A percentile compares a stretch with the other conserved stretches of the same genome.
Conservation (phyloP, 2,797 vertebrate species). For the Alca torda region DNA sequence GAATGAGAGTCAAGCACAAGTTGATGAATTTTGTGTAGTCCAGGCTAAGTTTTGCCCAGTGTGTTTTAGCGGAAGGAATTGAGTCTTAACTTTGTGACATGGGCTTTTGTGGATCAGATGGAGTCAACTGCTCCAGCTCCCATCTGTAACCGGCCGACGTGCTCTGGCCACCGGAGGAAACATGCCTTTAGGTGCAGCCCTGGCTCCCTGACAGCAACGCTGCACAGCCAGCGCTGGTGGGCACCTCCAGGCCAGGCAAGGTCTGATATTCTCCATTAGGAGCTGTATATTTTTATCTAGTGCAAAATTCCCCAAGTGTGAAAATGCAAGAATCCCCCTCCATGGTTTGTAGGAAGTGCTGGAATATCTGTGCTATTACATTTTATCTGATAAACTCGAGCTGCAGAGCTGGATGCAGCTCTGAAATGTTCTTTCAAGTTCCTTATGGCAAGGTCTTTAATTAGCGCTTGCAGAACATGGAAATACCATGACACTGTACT, state of each 20-base stretch:
- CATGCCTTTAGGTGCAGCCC: neutral
- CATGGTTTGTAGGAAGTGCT: neutral
- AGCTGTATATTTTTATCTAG: neutral
- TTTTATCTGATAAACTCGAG: neutral
- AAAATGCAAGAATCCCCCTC: neutral
- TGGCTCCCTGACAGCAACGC: accelerated
- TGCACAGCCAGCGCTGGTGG: neutral
- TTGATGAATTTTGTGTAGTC: neutral
- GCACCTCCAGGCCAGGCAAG: neutral
- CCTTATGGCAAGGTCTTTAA: neutral
- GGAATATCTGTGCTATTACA: neutral
- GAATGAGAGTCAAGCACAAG: neutral
- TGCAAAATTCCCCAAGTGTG: neutral
- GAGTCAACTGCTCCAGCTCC: neutral
- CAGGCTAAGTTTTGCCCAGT: neutral
- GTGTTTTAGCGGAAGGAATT: neutral
- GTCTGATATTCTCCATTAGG: neutral
- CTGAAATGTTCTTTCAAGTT: neutral
- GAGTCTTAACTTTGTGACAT: neutral
- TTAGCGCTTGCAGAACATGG: neutral
- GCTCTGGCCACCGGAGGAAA: neutral
- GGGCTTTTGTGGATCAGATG: neutral
- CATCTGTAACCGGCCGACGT: accelerated
- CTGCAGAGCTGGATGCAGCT: neutral
- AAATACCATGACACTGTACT: neutral